Evolutionary conservation across 2,797 vertebrate species (phyloP).

Genomic region (Fistularia commersonii): DNA sequence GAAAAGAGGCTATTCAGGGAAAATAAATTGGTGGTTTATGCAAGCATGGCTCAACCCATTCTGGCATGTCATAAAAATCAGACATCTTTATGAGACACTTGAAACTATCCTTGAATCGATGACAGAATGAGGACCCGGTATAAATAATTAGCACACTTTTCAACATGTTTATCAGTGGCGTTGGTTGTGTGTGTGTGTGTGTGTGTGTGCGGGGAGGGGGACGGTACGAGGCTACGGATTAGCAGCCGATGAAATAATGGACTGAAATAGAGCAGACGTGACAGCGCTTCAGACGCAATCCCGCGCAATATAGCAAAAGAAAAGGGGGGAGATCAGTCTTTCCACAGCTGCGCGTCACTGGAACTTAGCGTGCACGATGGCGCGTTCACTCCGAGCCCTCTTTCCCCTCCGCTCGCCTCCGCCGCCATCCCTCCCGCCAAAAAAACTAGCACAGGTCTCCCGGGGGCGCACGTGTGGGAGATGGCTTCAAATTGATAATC

Average conservation of each 20-base stretch:
- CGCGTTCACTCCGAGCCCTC: conserved; percentile 54
- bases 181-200: no score
- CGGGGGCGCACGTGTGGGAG: conserved; percentile 54
- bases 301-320: conserved; percentile 26
- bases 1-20: conserved; percentile 46
- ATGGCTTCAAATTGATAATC: conserved; percentile 80
- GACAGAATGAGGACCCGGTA: conserved; percentile 68
- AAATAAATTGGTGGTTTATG: conserved; percentile 50
- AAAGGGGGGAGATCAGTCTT: conserved; percentile 34
- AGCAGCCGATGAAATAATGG: conserved; percentile 61
- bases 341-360: conserved; percentile 58
- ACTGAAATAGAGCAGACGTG: conserved; percentile 64
- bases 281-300: conserved; percentile 49
- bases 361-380: conserved; percentile 65
- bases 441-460: conserved; percentile 73
- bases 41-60: conserved; percentile 47
- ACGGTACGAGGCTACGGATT: conserved; percentile 48
- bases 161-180: conserved; percentile 62
- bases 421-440: conserved; percentile 39
- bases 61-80: conserved; percentile 60
- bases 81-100: conserved; percentile 60
- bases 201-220: conserved; percentile 7
- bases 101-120: conserved; percentile 57
- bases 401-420: conserved; percentile 40
- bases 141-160: conserved; percentile 68